Base-by-base conservation (phyloP, 1,140 invertebrate species). In the Pogonus chalceus region DNA sequence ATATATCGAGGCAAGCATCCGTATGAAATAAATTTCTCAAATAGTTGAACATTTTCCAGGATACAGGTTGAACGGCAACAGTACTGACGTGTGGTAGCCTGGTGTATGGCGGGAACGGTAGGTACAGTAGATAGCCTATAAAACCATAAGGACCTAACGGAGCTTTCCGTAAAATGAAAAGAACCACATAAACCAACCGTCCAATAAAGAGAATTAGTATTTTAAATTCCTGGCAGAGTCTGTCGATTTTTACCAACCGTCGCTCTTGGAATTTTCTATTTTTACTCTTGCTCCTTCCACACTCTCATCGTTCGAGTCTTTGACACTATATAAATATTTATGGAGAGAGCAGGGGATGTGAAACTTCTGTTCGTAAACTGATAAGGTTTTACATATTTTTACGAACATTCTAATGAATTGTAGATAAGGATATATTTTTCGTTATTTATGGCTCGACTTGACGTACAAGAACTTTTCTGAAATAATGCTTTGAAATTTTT, bases 191-290 rank as follows among this genome's bases (percentile, higher is more conserved):
- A 43, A 9, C 37, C 18, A 4, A 43, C 4, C 37, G 26, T 31
- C 14, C 37, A 9, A 43, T 43, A 43, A 43, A 43, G 37, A 43
- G 18, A 43, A 43, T 43, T 43, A 43, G 37, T 43, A 16, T 43
- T 43, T 43, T 43, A 18, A 9, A 43, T 43, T 43, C 9, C 18
- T 43, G 9, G 37, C 37, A 43, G 18, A 43, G 7, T 12, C 18
- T 3, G 9, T 12, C 37, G 18, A 43, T 43, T 31, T 43, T 43
- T 16, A 43, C 7, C 37, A 4, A 18, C 3, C 4, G 3, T 43
- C 37, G 37, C 37, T 43, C 7, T 31, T 31, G 4, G 7, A 7
- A 31, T 31, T 14, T 14, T 31, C 26, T n/a, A n/a, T n/a, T n/a
- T n/a, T n/a, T n/a, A n/a, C n/a, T n/a, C n/a, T n/a, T n/a, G n/a